Evolutionary conservation across 1,140 invertebrate genomes (phyloP).

Genomic region (Drosophila equinoxialis): DNA sequence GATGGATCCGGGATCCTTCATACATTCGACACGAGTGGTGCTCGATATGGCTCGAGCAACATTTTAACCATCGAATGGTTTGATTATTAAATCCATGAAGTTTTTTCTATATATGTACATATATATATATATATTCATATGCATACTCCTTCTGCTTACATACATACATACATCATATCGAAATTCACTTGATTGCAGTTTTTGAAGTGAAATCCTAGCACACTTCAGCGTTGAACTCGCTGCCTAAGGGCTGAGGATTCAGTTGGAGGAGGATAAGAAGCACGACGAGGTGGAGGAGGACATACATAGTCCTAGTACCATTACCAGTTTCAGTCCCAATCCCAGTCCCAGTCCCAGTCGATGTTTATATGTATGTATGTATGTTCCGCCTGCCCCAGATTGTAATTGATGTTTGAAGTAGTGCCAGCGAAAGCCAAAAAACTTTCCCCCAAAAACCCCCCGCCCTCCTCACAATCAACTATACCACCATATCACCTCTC

Average conservation of each 20-base stretch:
- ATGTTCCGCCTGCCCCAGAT: constrained; percentile 22
- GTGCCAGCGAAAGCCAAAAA: constrained; percentile 27
- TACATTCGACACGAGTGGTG: constrained; percentile 23
- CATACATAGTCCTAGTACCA: neutral
- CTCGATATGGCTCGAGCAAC: constrained; percentile 59
- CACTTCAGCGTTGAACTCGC: constrained; percentile 69
- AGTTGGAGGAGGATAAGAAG: constrained; percentile 1
- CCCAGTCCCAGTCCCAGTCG: neutral
- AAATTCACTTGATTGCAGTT: constrained; percentile 82
- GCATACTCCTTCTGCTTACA: neutral
- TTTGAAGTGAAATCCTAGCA: constrained; percentile 80
- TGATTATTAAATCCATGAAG: constrained; percentile 82
- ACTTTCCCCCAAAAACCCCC: constrained; percentile 15
- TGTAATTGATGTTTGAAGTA: constrained; percentile 61
- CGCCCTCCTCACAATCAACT: constrained; percentile 24
- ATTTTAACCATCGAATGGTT: constrained; percentile 80
- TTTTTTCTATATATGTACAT: constrained; percentile 54
- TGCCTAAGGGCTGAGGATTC: constrained; percentile 68
- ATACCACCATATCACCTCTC: constrained; percentile 22
- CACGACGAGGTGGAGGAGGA: neutral
- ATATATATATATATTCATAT: neutral
- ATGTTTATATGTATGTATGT: constrained; percentile 63
- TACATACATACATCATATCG: constrained; percentile 49
- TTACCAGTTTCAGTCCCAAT: too few relatives aligned
- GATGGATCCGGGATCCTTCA: constrained; percentile 39